Percentiles rank a stretch among this genome's conserved stretches.
These are phyloP conservation scores for Mormyrus hasselquistii DNA, from an alignment of 2,797 vertebrate genomes.

Conservation along the genomic window DNA sequence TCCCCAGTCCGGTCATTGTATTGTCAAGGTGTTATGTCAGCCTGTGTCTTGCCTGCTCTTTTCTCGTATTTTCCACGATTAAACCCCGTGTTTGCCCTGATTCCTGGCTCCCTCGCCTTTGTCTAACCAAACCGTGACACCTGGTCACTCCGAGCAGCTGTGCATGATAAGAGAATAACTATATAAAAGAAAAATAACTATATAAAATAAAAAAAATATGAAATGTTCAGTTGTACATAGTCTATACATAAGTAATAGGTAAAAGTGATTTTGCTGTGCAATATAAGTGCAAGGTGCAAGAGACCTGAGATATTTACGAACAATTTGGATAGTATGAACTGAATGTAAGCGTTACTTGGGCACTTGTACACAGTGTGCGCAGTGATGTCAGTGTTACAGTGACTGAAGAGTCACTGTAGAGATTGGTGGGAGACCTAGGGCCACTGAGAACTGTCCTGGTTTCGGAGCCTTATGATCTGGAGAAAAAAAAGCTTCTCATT, in stretches of 20 bases:
- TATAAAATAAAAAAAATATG: not conserved
- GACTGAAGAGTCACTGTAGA: not conserved
- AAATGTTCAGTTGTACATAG: not conserved
- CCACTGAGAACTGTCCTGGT: not conserved
- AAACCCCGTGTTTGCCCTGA: too few species aligned
- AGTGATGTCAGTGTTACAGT: not conserved
- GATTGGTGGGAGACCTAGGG: not conserved
- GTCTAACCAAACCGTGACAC: too few species aligned
- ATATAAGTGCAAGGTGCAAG: not conserved
- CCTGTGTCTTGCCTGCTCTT: too few species aligned
- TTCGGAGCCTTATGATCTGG: not conserved
- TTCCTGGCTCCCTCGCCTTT: too few species aligned
- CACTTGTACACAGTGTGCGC: not conserved
- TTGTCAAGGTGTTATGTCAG: too few species aligned
- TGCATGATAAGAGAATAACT: not conserved
- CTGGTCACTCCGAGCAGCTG: not conserved
- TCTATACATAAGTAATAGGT: not conserved
- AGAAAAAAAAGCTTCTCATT: too few species aligned
- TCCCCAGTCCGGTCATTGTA: too few species aligned
- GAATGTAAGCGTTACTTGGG: not conserved
- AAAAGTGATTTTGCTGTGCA: not conserved
- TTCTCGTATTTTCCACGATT: too few species aligned
- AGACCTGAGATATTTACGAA: not conserved
- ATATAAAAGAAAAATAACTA: not conserved
- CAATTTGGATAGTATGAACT: not conserved